phyloP scores from a whole-genome alignment of 2,888 invertebrate species.

The Synanthedon vespiformis region DNA sequence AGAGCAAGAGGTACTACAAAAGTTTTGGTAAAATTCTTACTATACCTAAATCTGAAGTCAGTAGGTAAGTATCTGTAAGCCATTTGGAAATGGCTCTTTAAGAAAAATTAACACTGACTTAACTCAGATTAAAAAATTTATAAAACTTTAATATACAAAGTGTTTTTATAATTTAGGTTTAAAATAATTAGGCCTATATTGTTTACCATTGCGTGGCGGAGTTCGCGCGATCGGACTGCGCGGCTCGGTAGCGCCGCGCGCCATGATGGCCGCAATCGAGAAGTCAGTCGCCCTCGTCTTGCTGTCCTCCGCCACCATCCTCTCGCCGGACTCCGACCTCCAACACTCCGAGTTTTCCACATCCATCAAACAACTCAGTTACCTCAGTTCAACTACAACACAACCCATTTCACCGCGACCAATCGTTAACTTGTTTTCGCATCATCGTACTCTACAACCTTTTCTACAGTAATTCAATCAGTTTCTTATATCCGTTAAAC shows the following conservation, averaged over 20 bases:
- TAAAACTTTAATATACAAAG: too few relatives aligned
- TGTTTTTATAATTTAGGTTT: too few relatives aligned
- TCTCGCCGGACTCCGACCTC: slow-evolving; percentile 40
- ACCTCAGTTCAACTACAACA: slow-evolving; percentile 15
- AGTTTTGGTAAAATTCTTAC: too few relatives aligned
- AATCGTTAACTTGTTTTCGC: slow-evolving; percentile 34
- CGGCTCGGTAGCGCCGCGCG: slow-evolving; percentile 67
- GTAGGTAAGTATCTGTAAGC: too few relatives aligned
- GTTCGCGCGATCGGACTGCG: slow-evolving; percentile 58
- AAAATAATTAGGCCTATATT: slow-evolving; percentile 40
- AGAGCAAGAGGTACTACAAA: too few relatives aligned
- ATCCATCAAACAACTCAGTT: slow-evolving; percentile 53
- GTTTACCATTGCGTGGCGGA: slow-evolving; percentile 49
- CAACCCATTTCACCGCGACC: slow-evolving; percentile 39
- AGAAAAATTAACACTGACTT: too few relatives aligned
- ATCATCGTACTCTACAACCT: background rate
- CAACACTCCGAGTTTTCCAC: slow-evolving; percentile 60
- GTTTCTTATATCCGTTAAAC: background rate
- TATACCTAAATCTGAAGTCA: too few relatives aligned
- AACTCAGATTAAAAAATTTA: too few relatives aligned
- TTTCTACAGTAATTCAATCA: background rate
- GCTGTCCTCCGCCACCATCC: slow-evolving; percentile 63
- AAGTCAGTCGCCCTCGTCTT: slow-evolving; percentile 86
- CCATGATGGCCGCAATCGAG: slow-evolving; percentile 96
- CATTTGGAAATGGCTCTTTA: too few relatives aligned